A percentile compares a stretch with the other conserved stretches of the same genome.
Evolutionary conservation across 2,888 invertebrate genomes (phyloP).

Genomic region (Oxyteleia sp.): DNA sequence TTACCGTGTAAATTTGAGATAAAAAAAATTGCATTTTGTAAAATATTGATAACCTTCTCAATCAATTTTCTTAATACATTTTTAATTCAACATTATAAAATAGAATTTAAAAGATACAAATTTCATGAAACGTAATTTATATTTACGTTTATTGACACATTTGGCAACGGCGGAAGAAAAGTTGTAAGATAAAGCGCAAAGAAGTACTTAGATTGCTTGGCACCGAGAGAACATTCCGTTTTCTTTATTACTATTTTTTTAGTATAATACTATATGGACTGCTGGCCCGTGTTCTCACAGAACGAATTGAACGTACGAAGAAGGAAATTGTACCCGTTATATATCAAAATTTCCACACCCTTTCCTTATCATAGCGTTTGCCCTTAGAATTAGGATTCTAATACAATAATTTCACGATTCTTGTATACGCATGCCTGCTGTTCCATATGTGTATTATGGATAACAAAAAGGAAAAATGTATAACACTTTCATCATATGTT

Average conservation of each 20-base stretch:
- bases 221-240: conserved; percentile 18
- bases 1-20: no score
- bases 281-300: conserved; percentile 42
- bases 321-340: conserved; percentile 33
- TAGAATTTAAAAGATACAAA: neutral
- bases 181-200: conserved; percentile 48
- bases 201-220: conserved; percentile 45
- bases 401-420: conserved; percentile 77
- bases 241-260: conserved; percentile 17
- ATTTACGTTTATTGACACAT: conserved; percentile 38
- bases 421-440: conserved; percentile 82
- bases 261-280: conserved; percentile 47
- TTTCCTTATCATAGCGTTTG: conserved; percentile 76
- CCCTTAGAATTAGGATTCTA: conserved; percentile 77
- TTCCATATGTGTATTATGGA: conserved; percentile 75
- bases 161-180: conserved; percentile 35
- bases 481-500: conserved; percentile 25
- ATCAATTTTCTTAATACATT: neutral
- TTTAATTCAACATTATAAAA: neutral
- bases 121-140: conserved; percentile 1
- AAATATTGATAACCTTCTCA: no score
- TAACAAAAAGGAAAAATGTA: conserved; percentile 15
- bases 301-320: conserved; percentile 33
- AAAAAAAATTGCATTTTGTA: no score
- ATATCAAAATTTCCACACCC: conserved; percentile 36